phyloP scores from a whole-genome alignment of 2,797 vertebrate species.

The Tenualosa ilisha region DNA sequence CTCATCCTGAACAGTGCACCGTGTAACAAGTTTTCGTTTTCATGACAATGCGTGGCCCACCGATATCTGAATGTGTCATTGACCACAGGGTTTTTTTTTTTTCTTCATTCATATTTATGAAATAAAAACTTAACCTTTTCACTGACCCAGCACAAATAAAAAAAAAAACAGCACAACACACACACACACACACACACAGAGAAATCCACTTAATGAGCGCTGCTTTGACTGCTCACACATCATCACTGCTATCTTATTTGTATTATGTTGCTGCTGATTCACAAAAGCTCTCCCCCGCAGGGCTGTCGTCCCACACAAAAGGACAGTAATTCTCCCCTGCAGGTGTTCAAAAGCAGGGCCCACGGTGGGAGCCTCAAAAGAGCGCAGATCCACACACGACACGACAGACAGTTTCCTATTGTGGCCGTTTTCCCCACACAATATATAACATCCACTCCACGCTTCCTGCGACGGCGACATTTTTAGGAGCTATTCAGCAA shows the following conservation, averaged over 20 bases:
- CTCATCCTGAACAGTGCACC: conserved; percentile 31
- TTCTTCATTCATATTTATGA: conserved; percentile 74
- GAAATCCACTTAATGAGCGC: background rate
- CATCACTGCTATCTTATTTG: conserved; percentile 57
- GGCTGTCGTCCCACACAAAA: conserved; percentile 58
- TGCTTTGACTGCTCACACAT: conserved; percentile 62
- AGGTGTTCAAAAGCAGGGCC: conserved; percentile 60
- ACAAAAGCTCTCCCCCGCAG: conserved; percentile 71
- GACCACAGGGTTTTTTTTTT: conserved; percentile 72
- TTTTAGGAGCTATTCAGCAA: background rate
- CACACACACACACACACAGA: conserved; percentile 31
- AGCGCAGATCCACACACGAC: conserved; percentile 65
- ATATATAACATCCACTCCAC: background rate
- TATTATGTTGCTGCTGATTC: conserved; percentile 65
- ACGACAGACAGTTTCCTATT: conserved; percentile 62
- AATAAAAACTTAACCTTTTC: conserved; percentile 79
- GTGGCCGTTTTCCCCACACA: background rate
- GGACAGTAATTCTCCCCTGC: conserved; percentile 73
- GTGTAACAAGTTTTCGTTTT: conserved; percentile 81
- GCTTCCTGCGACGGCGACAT: background rate
- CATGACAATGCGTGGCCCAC: conserved; percentile 74
- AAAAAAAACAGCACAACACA: no score
- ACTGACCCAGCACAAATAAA: conserved; percentile 60
- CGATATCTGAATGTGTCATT: conserved; percentile 69
- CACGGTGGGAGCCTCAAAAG: conserved; percentile 66